These are phyloP conservation scores for Chaenogobius annularis DNA, from an alignment of 2,113 vertebrate species.

Conservation along the genomic window DNA sequence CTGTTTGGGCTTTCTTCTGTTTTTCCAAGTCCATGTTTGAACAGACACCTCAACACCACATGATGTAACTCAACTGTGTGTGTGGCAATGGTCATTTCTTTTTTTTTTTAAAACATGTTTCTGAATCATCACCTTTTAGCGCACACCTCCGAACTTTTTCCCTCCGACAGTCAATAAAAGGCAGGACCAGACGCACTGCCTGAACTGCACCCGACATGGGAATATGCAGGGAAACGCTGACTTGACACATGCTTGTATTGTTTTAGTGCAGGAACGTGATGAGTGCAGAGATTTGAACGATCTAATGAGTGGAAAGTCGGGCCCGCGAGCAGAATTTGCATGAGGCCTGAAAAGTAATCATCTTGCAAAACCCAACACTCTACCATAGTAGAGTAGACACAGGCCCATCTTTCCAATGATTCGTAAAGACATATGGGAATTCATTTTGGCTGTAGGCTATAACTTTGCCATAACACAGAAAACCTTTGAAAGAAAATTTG, in stretches of 20 bases:
- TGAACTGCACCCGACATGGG: constrained; percentile 36
- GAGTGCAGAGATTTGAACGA: constrained; percentile 52
- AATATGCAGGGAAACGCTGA: constrained; percentile 59
- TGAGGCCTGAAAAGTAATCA: constrained; percentile 68
- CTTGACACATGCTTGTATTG: constrained; percentile 60
- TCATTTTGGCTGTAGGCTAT: not conserved
- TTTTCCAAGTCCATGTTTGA: constrained; percentile 3
- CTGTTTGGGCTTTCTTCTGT: constrained; percentile 8
- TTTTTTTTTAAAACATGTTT: not conserved
- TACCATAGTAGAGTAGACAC: constrained; percentile 16
- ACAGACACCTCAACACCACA: not conserved
- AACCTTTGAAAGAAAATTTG: not conserved
- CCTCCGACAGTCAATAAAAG: constrained; percentile 57
- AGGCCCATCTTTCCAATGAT: constrained; percentile 22
- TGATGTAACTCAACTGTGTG: constrained; percentile 41
- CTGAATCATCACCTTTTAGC: constrained; percentile 28
- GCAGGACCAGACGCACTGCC: constrained; percentile 19
- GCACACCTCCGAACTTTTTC: constrained; percentile 31
- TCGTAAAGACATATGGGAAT: not conserved
- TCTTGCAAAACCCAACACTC: constrained; percentile 45
- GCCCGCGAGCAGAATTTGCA: constrained; percentile 64
- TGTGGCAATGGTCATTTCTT: constrained; percentile 4
- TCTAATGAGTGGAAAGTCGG: constrained; percentile 71
- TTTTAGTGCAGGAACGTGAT: constrained; percentile 72
- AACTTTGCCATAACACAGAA: not conserved